Percentiles rank a stretch among this genome's conserved stretches.
Evolutionary conservation across 2,888 invertebrate genomes (phyloP).

Genomic region (Itoplectis maculator): DNA sequence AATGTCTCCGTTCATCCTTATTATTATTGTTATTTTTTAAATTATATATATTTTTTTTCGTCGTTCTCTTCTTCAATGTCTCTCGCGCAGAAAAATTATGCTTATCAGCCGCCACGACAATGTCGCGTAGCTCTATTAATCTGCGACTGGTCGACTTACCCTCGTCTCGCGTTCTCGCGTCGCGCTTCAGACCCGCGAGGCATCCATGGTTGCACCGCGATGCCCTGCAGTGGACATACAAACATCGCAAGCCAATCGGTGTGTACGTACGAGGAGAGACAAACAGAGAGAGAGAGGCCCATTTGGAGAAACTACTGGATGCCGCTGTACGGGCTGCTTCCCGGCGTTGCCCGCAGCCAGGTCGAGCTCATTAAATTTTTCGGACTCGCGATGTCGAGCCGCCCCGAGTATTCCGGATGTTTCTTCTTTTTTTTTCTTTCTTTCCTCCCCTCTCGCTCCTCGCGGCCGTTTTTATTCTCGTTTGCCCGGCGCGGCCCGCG

Average conservation of each 20-base stretch:
- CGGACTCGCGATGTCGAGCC: conserved; percentile 54
- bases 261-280: too few relatives aligned
- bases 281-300: conserved; percentile 9
- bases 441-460: conserved; percentile 14
- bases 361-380: conserved; percentile 69
- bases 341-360: conserved; percentile 20
- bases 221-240: too few relatives aligned
- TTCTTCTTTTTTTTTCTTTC: conserved; percentile 20
- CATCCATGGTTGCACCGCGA: not conserved
- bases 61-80: not conserved
- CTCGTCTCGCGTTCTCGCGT: not conserved
- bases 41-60: too few relatives aligned
- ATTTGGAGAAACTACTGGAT: conserved; percentile 44
- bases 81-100: conserved; percentile 7
- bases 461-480: not conserved
- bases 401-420: conserved; percentile 45
- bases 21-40: too few relatives aligned
- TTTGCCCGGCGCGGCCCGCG: conserved; percentile 24
- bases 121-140: not conserved
- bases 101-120: not conserved
- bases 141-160: not conserved
- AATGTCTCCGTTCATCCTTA: not conserved
- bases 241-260: not conserved
- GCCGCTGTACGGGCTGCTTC: not conserved
- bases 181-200: not conserved